phyloP scores from a whole-genome alignment of 1,140 invertebrate species.

The Arctopsyche grandis region DNA sequence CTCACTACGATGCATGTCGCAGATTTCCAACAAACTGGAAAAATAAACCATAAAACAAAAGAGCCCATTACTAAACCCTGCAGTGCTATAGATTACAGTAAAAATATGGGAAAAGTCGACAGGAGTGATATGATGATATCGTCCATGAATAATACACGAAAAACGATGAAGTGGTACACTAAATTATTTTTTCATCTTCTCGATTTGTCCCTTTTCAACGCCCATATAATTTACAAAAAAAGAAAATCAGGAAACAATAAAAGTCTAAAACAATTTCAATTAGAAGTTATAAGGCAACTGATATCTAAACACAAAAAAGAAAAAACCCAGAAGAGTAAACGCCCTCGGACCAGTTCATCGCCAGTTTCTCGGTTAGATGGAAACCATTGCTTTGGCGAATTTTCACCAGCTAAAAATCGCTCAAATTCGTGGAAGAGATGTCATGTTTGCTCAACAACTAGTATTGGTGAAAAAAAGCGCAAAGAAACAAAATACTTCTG shows the following conservation, averaged over 20 bases:
- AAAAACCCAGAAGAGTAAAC: neutral
- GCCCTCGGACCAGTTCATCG: neutral
- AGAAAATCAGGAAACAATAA: slow-evolving; percentile 46
- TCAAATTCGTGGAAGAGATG: slow-evolving; percentile 10
- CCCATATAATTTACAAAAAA: slow-evolving; percentile 49
- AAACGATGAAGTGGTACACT: slow-evolving; percentile 57
- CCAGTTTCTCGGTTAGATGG: neutral
- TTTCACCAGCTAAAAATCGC: neutral
- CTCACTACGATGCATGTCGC: slow-evolving; percentile 56
- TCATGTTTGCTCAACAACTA: neutral
- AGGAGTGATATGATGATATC: slow-evolving; percentile 57
- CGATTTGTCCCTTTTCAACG: slow-evolving; percentile 55
- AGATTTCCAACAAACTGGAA: slow-evolving; percentile 49
- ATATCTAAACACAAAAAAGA: slow-evolving; percentile 21
- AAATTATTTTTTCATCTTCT: slow-evolving; percentile 57
- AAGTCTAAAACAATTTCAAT: slow-evolving; percentile 45
- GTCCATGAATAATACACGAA: slow-evolving; percentile 52
- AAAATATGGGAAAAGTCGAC: slow-evolving; percentile 58
- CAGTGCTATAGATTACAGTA: slow-evolving; percentile 56
- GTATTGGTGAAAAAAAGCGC: neutral
- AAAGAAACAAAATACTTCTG: slow-evolving; percentile 31
- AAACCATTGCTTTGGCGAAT: slow-evolving; percentile 7
- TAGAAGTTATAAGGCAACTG: slow-evolving; percentile 46
- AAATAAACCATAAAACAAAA: slow-evolving; percentile 29
- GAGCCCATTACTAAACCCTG: slow-evolving; percentile 54